Conservation (phyloP, 1,140 invertebrate genomes). For the Caenorhabditis inopinata region DNA sequence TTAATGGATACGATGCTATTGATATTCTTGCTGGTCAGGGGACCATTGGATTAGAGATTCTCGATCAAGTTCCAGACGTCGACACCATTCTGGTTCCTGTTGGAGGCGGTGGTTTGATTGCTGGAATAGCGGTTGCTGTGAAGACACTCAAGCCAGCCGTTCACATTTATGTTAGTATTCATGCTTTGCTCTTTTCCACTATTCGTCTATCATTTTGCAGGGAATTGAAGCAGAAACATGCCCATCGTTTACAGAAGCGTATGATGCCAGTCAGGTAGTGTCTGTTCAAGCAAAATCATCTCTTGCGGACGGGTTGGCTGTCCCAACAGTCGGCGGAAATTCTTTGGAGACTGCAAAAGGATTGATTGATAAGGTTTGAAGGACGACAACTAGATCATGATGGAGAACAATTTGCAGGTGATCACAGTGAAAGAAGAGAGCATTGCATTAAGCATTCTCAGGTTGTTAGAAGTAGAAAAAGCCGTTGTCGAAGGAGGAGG, state of each 20-base stretch:
- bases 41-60: constrained; percentile 84
- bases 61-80: constrained; percentile 74
- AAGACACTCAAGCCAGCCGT: constrained; percentile 81
- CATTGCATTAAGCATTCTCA: constrained; percentile 84
- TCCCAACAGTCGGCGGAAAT: constrained; percentile 84
- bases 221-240: constrained; percentile 88
- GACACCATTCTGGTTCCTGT: constrained; percentile 76
- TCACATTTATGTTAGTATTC: constrained; percentile 70
- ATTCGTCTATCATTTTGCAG: constrained; percentile 68
- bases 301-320: constrained; percentile 85
- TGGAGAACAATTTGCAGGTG: constrained; percentile 66
- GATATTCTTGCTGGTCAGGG: constrained; percentile 90
- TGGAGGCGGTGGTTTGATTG: constrained; percentile 84
- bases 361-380: constrained; percentile 75
- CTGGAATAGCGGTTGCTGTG: constrained; percentile 81
- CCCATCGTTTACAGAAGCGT: constrained; percentile 78
- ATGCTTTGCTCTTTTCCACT: neutral
- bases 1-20: constrained; percentile 89
- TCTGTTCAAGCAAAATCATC: constrained; percentile 76
- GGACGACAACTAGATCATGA: neutral
- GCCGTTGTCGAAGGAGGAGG: constrained; percentile 90
- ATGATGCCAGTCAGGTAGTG: constrained; percentile 75
- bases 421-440: constrained; percentile 71
- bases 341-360: constrained; percentile 78
- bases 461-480: constrained; percentile 79